A percentile compares a stretch with the other conserved stretches of the same genome.
Conservation (phyloP, 2,888 invertebrate species). For the Malthinus seriepunctatus region DNA sequence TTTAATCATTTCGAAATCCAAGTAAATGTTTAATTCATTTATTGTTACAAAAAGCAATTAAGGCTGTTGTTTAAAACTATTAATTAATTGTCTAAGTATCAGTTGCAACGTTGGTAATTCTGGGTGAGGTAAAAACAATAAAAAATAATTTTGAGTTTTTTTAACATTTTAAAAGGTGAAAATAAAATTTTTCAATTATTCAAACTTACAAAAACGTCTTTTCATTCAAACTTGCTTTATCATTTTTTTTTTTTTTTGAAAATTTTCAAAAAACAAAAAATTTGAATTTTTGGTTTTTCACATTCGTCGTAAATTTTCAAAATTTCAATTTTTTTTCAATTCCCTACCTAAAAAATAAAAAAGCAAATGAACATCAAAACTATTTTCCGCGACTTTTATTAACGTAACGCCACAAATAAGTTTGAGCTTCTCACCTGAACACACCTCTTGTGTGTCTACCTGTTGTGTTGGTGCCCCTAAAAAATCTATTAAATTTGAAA, state of each 20-base stretch:
- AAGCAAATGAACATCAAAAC: conserved; percentile 9
- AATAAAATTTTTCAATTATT: too few species aligned
- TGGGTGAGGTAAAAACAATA: background rate
- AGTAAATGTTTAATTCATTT: background rate
- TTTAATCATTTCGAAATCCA: background rate
- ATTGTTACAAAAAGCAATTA: background rate
- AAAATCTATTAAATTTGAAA: background rate
- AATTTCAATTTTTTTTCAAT: background rate
- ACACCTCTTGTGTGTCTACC: background rate
- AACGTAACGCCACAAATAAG: conserved; percentile 19
- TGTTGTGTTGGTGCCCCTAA: background rate
- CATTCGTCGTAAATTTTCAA: background rate
- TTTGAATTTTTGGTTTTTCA: background rate
- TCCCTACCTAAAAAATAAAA: background rate
- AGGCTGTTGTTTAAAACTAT: background rate
- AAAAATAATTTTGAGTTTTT: conserved; percentile 4
- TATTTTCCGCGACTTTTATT: conserved; percentile 9
- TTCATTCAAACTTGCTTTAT: background rate
- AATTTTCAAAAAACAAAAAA: background rate
- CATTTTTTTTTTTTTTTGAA: background rate
- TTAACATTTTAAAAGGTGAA: too few species aligned
- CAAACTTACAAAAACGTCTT: background rate
- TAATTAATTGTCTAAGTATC: background rate
- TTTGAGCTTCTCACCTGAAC: conserved; percentile 8
- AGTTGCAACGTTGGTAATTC: conserved; percentile 3